These are phyloP conservation scores for Embiotoca jacksoni DNA, from an alignment of 2,113 vertebrate species.

Conservation along the genomic window DNA sequence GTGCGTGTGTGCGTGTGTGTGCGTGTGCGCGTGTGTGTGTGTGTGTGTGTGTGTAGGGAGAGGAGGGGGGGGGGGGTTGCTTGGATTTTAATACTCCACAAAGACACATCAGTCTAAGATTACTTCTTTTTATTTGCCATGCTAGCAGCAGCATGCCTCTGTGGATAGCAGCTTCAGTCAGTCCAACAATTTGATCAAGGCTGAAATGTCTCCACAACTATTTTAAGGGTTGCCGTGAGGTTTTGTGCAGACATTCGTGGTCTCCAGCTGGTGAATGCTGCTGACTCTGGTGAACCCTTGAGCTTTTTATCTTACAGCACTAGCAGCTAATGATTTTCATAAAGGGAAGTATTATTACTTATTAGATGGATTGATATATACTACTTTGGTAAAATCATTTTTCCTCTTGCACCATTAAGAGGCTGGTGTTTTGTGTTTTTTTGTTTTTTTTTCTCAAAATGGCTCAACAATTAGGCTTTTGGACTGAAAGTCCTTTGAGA, in stretches of 20 bases:
- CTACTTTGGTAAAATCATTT: not conserved
- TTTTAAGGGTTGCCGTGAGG: not conserved
- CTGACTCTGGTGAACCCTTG: not conserved
- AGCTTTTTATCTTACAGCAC: too few relatives aligned
- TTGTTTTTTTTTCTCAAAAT: not conserved
- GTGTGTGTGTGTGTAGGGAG: too few relatives aligned
- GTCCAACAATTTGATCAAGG: not conserved
- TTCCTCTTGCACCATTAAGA: not conserved
- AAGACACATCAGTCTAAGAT: not conserved
- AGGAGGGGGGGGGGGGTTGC: not conserved
- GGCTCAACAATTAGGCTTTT: not conserved
- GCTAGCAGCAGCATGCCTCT: not conserved
- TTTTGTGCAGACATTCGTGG: not conserved
- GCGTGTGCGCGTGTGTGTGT: too few relatives aligned
- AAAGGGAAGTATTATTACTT: too few relatives aligned
- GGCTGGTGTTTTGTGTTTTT: not conserved
- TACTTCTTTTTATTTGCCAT: not conserved
- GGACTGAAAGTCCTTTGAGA: too few relatives aligned
- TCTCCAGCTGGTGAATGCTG: too few relatives aligned
- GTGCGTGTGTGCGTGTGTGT: too few relatives aligned
- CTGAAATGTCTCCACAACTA: not conserved
- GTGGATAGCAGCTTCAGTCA: not conserved
- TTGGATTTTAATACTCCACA: conserved; percentile 20
- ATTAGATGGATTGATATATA: too few relatives aligned
- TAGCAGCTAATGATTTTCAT: too few relatives aligned